Conservation (phyloP, 1,140 invertebrate genomes). For the Drosophila tristis region DNA sequence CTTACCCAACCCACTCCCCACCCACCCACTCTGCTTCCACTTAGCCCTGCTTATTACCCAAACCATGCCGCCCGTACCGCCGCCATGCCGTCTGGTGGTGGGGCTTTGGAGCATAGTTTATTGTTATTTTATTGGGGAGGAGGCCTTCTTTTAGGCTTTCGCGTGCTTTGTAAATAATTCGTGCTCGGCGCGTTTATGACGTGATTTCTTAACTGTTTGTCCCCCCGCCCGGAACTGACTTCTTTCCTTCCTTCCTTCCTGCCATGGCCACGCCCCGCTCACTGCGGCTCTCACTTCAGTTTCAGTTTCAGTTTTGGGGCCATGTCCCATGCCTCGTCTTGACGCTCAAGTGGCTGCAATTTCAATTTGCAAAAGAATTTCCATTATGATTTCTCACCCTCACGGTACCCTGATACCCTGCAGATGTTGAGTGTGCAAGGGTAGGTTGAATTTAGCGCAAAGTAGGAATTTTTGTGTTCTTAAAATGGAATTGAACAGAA, state of each 20-base stretch:
- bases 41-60: too few relatives aligned
- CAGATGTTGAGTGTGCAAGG: neutral
- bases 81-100: conserved; percentile 14
- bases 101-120: conserved; percentile 71
- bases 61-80: too few relatives aligned
- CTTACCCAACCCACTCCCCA: conserved; percentile 17
- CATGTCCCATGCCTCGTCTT: conserved; percentile 37
- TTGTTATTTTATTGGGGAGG: conserved; percentile 77
- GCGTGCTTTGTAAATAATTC: conserved; percentile 80
- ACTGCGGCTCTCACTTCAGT: conserved; percentile 2
- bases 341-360: conserved; percentile 43
- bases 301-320: neutral
- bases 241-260: neutral
- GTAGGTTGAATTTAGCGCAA: neutral
- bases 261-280: conserved; percentile 24
- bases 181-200: conserved; percentile 78
- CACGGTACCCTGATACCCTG: neutral
- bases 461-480: neutral
- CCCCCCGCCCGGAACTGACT: conserved; percentile 8
- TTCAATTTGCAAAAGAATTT: conserved; percentile 61
- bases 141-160: conserved; percentile 74
- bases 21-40: conserved; percentile 3
- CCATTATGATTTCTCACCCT: conserved; percentile 37
- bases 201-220: conserved; percentile 74
- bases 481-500: too few relatives aligned